Base-by-base conservation (phyloP, 1,140 invertebrate species). In the Hycleus cichorii region DNA sequence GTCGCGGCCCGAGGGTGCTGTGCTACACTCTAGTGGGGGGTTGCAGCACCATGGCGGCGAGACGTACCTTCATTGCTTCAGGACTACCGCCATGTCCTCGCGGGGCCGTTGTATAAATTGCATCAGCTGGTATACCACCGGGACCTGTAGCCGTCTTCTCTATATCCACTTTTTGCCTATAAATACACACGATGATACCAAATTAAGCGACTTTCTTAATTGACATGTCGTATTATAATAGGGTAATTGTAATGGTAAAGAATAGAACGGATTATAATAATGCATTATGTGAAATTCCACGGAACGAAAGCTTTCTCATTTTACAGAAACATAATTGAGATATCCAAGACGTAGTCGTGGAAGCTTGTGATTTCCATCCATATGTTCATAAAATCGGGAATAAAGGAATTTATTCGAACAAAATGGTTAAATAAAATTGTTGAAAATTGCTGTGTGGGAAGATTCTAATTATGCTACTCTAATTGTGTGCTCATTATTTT, bases 11-110 rank as follows among this genome's bases (percentile, higher is more conserved):
- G 54, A 62, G 50, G 54, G 70, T 73, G 70, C 70, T 70, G 69
- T 80, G 80, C 83, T 85, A 87, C 80, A 88, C 85, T 78, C 84
- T 84, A 80, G 85, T 87, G 74, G 85, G 85, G 62, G 85, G 84
- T 78, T 87, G 84, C 73, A 87, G 82, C 74, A 87, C 84, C 78
- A 87, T 84, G 70, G 85, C 83, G 69, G 85, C 85, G 71, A 86
- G 83, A 75, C 85, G 85, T 78, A 87, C 85, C 84, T 87, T 86
- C 82, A 87, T 85, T 72, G 85, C 84, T 70, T 81, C 85, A 38
- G 84, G 83, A 40, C 65, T 69, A 27, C 66, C 63, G 26, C 48
- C 58, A 10, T 57, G 62, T 24, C 64, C 63, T 44, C 64, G 57
- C 11, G 65, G 62, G 12, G 75, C 75, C 42, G 79, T 76, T 18